Evolutionary conservation across 2,888 invertebrate species (phyloP).

Genomic region (Nomada fucata): DNA sequence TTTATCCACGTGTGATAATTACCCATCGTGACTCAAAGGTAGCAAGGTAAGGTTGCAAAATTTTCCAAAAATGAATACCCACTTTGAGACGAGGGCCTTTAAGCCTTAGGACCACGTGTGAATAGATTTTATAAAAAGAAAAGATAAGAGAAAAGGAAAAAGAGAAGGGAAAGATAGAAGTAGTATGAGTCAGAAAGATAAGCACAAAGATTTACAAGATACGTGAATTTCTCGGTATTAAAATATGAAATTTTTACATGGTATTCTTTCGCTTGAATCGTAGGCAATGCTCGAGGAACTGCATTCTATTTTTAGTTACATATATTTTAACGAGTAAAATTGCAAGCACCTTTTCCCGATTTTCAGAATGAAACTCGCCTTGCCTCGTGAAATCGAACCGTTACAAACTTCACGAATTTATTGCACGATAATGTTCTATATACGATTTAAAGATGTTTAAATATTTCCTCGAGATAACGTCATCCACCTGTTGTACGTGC

Average conservation of each 20-base stretch:
- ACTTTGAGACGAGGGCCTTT: too few relatives aligned
- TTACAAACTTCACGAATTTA: background rate
- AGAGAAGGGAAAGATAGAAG: background rate
- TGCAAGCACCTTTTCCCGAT: slow-evolving; percentile 35
- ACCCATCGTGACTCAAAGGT: slow-evolving; percentile 42
- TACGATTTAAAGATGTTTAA: slow-evolving; percentile 1
- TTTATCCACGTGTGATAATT: slow-evolving; percentile 52
- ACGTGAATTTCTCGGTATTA: background rate
- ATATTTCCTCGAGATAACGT: slow-evolving; percentile 5
- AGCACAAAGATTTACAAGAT: background rate
- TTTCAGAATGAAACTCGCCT: background rate
- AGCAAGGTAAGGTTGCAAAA: slow-evolving; percentile 40
- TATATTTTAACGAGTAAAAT: slow-evolving; percentile 30
- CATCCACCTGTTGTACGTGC: slow-evolving; percentile 15
- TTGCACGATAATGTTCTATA: background rate
- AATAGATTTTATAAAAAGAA: slow-evolving; percentile 4
- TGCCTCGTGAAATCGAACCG: background rate
- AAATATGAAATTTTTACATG: slow-evolving; percentile 14
- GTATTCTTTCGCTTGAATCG: slow-evolving; percentile 21
- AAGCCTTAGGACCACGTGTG: slow-evolving; percentile 30
- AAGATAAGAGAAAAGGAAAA: background rate
- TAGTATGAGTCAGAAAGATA: slow-evolving; percentile 1
- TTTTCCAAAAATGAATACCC: background rate
- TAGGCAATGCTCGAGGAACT: slow-evolving; percentile 25
- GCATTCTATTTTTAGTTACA: slow-evolving; percentile 44